Evolutionary conservation across 2,113 vertebrate genomes (phyloP).

Genomic region (Psilopsiagon aurifrons): DNA sequence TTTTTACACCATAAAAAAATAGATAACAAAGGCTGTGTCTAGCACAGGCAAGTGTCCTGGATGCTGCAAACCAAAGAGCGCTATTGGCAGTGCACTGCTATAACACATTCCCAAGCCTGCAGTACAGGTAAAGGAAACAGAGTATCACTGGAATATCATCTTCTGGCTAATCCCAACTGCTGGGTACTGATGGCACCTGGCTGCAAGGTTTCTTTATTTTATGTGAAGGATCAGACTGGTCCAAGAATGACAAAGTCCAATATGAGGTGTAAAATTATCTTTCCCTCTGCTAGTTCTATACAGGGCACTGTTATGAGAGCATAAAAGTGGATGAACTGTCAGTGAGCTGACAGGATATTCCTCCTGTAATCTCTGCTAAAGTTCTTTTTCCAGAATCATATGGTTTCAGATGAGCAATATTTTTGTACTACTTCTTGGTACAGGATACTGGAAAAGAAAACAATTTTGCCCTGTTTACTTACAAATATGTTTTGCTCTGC

Average conservation of each 20-base stretch:
- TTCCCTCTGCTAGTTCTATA: neutral
- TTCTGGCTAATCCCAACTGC: neutral
- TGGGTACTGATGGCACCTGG: neutral
- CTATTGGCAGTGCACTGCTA: neutral
- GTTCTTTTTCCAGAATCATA: neutral
- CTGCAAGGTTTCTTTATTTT: neutral
- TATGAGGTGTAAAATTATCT: neutral
- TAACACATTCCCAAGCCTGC: neutral
- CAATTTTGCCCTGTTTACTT: neutral
- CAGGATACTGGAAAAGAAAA: neutral
- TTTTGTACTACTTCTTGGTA: neutral
- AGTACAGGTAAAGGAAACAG: neutral
- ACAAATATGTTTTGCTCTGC: neutral
- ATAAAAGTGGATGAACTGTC: neutral
- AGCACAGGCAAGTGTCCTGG: neutral
- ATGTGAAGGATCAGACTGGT: neutral
- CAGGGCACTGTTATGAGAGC: neutral
- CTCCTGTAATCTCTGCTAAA: neutral
- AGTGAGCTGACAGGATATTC: neutral
- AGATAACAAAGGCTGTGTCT: neutral
- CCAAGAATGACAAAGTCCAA: neutral
- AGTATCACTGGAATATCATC: neutral
- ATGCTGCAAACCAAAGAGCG: neutral
- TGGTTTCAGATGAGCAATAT: neutral
- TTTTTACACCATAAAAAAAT: neutral